Conservation (phyloP, 2,888 invertebrate genomes). For the Andrena bicolor region DNA sequence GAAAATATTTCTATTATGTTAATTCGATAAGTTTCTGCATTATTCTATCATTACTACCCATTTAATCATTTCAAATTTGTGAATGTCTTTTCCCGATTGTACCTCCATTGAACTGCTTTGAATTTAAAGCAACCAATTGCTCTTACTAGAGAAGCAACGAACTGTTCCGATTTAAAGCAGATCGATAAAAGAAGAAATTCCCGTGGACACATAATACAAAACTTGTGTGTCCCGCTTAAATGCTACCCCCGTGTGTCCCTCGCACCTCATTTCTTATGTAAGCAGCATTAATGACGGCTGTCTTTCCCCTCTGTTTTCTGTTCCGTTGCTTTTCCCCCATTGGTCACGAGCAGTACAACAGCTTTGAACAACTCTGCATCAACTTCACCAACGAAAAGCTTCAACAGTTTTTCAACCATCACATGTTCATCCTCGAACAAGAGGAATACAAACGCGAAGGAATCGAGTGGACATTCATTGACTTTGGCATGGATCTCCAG, state of each 20-base stretch:
- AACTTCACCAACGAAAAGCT: constrained; percentile 93
- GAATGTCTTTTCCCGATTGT: neutral
- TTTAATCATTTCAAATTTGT: neutral
- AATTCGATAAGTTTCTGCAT: neutral
- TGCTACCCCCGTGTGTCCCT: neutral
- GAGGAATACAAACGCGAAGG: constrained; percentile 92
- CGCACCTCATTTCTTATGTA: constrained; percentile 13
- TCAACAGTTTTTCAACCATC: constrained; percentile 93
- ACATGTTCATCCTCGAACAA: constrained; percentile 93
- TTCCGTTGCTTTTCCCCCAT: constrained; percentile 64
- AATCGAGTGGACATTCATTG: constrained; percentile 92
- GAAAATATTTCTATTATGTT: neutral
- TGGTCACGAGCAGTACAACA: constrained; percentile 88
- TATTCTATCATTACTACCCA: neutral
- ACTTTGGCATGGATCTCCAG: constrained; percentile 93
- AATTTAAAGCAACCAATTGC: neutral
- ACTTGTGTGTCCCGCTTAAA: constrained; percentile 7
- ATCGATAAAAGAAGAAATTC: neutral
- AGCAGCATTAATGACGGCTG: constrained; percentile 74
- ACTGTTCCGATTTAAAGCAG: neutral
- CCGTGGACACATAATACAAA: constrained; percentile 7
- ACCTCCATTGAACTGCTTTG: neutral
- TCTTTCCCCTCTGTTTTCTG: constrained; percentile 69
- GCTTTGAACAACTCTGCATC: constrained; percentile 92
- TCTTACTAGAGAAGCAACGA: neutral